Percentiles rank a stretch among this genome's conserved stretches.
phyloP scores from a whole-genome alignment of 2,797 vertebrate species.

The Scolopax rusticola region DNA sequence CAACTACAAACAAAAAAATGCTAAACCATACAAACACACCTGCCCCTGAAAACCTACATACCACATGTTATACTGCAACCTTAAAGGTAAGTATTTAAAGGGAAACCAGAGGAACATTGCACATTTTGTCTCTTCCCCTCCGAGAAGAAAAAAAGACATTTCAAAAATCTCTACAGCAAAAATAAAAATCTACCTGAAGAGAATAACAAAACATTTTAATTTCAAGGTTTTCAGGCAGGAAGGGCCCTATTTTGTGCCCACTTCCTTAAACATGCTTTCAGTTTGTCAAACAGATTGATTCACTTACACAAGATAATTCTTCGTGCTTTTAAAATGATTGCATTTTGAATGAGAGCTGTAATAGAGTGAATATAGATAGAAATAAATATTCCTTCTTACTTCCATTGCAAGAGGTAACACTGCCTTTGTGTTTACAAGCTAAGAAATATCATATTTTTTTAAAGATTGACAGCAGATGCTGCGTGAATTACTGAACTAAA shows the following conservation, averaged over 20 bases:
- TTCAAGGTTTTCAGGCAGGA: neutral
- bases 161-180: neutral
- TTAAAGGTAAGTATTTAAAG: neutral
- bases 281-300: neutral
- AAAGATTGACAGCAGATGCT: neutral
- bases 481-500: constrained; percentile 20
- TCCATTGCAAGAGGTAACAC: neutral
- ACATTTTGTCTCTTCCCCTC: neutral
- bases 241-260: neutral
- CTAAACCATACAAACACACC: neutral
- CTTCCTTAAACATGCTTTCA: neutral
- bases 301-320: neutral
- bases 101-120: neutral
- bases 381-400: neutral
- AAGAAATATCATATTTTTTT: neutral
- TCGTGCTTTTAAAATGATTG: neutral
- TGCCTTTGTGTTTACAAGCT: neutral
- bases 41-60: accelerated
- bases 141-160: neutral
- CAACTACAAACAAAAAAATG: neutral
- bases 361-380: neutral
- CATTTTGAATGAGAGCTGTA: neutral
- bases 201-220: neutral
- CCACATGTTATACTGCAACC: accelerated
- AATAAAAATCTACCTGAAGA: neutral